Evolutionary conservation across 2,113 vertebrate species (phyloP), one percentile per base, ranked within the genome.

Genomic region (Dipodomys stephensi): DNA sequence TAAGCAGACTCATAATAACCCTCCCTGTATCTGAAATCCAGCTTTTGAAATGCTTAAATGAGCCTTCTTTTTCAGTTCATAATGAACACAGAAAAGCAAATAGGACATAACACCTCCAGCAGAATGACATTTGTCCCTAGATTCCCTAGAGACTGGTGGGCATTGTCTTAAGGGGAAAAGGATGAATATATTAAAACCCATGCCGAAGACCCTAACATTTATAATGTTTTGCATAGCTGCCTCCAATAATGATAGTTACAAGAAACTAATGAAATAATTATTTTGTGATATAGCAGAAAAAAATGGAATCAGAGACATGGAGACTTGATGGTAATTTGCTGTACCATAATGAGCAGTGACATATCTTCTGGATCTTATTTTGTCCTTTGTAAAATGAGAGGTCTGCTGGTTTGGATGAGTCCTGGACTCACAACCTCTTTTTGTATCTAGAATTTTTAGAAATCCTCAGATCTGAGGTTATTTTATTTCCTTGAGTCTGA

Each of bases 1-100:
- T 60, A 82, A 81, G 87, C 83, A 77, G 53, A 27, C 77, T 95
- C 27, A 39, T 84, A 95, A 67, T 32, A 96, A 95, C 94, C 97
- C 91, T 88, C 94, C 28, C 79, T 83, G 28, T 91, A 30, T 67
- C 95, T 90, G 72, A 57, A 86, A 86, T 0, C 12, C 44, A 32
- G 49, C 83, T 95, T 92, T 72, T 95, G 27, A 82, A 87, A 91
- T 94, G 44, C 1, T 85, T 0, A 0, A 0, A 35, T 84, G 57
- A 32, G 25, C 85, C 53, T 90, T n/a, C 0, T 92, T 94, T 96
- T 46, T 64, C 94, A 83, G 44, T 82, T 53, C 49, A 44, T 78
- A 86, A 86, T 86, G 76, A 81, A 96, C 96, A 15, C 83, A 94
- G 64, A 83, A 69, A 62, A 69, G 28, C 65, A 91, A 73, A 83